Conservation (phyloP, 1,140 invertebrate genomes). For the Tetragnatha versicolor region DNA sequence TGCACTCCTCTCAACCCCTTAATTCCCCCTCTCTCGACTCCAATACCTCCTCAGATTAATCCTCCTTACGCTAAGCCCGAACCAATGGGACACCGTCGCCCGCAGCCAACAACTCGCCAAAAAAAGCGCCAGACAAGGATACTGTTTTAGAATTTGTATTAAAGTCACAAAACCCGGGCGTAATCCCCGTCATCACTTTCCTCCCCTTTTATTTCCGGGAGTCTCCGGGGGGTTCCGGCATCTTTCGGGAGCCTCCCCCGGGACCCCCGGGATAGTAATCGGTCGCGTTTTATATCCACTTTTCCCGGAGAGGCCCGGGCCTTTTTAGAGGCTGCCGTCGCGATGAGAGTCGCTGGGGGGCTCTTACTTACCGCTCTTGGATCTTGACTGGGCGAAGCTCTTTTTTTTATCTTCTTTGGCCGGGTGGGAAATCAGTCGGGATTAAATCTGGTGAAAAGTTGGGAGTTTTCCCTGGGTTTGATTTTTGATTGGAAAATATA, state of each 20-base stretch:
- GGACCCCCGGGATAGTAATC: conserved; percentile 19
- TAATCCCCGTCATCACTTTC: conserved; percentile 31
- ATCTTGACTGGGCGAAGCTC: no score
- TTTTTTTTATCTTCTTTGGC: no score
- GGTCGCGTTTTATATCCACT: conserved; percentile 34
- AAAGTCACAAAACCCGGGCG: conserved; percentile 28
- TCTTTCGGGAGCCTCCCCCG: background rate
- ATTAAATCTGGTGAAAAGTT: conserved; percentile 6
- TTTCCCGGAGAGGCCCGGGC: background rate
- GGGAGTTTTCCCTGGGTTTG: background rate
- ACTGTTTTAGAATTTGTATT: conserved; percentile 41
- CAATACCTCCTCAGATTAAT: conserved; percentile 5
- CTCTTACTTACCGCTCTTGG: conserved; percentile 14
- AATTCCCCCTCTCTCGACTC: background rate
- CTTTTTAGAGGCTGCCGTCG: background rate
- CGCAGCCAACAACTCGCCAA: background rate
- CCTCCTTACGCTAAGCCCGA: background rate
- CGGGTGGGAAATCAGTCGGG: conserved; percentile 1
- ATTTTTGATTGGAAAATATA: background rate
- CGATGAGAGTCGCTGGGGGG: conserved; percentile 4
- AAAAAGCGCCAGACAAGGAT: background rate
- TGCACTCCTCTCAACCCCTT: no score
- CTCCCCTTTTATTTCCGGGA: conserved; percentile 4
- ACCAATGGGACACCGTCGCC: background rate
- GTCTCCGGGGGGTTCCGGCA: background rate